Conservation (phyloP, 1,140 invertebrate genomes). For the Rhopalosiphum maidis region DNA sequence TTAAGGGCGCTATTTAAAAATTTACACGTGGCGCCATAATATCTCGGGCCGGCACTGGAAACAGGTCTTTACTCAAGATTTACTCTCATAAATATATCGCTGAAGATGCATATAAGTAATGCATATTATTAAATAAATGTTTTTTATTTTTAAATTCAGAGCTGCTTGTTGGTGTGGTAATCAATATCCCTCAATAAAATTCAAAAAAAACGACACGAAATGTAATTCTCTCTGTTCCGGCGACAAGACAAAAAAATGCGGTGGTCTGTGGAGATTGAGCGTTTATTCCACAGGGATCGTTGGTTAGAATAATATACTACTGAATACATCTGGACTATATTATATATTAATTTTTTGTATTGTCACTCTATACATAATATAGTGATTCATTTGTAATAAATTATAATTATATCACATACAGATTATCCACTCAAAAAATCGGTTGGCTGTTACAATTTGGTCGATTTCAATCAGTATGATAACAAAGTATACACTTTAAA, state of each 20-base stretch:
- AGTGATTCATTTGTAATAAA: not conserved
- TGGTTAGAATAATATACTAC: not conserved
- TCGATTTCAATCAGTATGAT: not conserved
- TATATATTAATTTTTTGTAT: not conserved
- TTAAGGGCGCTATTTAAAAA: no score
- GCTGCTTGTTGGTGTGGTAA: slow-evolving; percentile 50
- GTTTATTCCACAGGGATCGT: slow-evolving; percentile 32
- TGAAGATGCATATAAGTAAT: not conserved
- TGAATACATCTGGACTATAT: not conserved
- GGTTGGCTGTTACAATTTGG: not conserved
- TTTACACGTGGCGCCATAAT: no score
- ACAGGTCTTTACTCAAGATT: not conserved
- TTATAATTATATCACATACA: not conserved
- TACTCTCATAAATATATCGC: not conserved
- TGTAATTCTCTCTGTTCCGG: not conserved
- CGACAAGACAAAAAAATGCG: not conserved
- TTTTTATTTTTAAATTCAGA: not conserved
- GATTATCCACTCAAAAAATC: slow-evolving; percentile 1
- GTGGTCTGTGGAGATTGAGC: slow-evolving; percentile 31
- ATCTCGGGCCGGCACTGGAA: no score
- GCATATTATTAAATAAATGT: not conserved
- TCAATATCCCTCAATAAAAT: slow-evolving; percentile 9
- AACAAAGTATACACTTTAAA: not conserved
- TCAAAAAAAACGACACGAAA: slow-evolving; percentile 6
- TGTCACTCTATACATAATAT: not conserved